Percentiles rank a stretch among this genome's conserved stretches.
These are phyloP conservation scores for Drosophila hydei DNA, from an alignment of 1,140 invertebrate species.

Conservation along the genomic window DNA sequence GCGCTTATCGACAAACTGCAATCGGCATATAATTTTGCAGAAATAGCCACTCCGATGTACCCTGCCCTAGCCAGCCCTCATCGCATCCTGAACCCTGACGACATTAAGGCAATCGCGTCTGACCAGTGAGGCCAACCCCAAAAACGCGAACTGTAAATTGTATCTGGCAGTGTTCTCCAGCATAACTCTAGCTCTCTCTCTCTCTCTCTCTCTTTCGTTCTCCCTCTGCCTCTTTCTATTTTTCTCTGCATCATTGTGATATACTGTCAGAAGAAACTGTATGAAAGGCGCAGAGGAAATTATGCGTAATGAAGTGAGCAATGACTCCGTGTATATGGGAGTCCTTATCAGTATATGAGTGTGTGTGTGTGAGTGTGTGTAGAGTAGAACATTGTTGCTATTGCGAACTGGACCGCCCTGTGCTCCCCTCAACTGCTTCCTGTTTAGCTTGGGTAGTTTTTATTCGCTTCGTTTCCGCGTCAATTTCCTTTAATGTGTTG, in stretches of 20 bases:
- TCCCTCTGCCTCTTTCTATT: background rate
- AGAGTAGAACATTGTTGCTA: slow-evolving; percentile 53
- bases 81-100: slow-evolving; percentile 34
- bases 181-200: background rate
- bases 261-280: slow-evolving; percentile 44
- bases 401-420: slow-evolving; percentile 32
- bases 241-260: slow-evolving; percentile 54
- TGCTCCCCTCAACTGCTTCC: slow-evolving; percentile 11
- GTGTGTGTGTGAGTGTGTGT: slow-evolving; percentile 41
- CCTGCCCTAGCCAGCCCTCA: background rate
- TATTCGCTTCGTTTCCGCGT: slow-evolving; percentile 80
- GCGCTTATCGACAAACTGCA: slow-evolving; percentile 75
- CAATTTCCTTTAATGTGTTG: slow-evolving; percentile 79
- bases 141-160: background rate
- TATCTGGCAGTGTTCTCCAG: background rate
- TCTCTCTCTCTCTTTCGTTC: background rate
- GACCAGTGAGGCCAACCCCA: slow-evolving; percentile 20
- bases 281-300: slow-evolving; percentile 70
- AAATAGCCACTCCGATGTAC: background rate
- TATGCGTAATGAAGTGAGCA: slow-evolving; percentile 81
- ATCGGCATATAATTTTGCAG: slow-evolving; percentile 77
- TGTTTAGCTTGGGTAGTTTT: slow-evolving; percentile 70
- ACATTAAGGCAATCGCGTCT: slow-evolving; percentile 54
- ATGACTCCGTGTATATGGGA: slow-evolving; percentile 39
- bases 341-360: slow-evolving; percentile 32